Base-by-base conservation (phyloP, 2,113 vertebrate genomes). In the Hypocryptadius cinnamomeus region DNA sequence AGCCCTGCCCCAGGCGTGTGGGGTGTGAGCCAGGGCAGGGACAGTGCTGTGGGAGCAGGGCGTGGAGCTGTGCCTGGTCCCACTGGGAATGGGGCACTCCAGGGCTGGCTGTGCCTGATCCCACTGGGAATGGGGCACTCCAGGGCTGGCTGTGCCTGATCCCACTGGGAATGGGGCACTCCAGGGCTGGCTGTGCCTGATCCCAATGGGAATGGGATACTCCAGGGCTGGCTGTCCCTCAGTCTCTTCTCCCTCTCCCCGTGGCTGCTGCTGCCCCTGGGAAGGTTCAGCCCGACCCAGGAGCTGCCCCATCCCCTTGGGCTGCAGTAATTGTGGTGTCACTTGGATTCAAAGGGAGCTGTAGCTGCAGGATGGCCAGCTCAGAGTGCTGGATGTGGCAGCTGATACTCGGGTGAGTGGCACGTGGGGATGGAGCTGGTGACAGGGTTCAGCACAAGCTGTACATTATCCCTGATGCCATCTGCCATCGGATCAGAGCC, bases 331-430 rank as follows among this genome's bases (percentile, higher is more conserved):
- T 7, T 8, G 33, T 14, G 69, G 50, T 33, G 69, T 40, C 48
- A 17, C 48, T 23, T 2, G 51, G 51, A 3, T 18, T 11, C 13
- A 10, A 10, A 10, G 1, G 2, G 50, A 33, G 70, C 51, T 44
- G 39, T 8, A 9, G 20, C 4, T 16, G 53, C 53, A 57, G 71
- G 19, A 2, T 22, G 70, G 53, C 23, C 51, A 2, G 13, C 6
- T 2, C 16, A 2, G 7, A 33, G 51, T 1, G 16, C 18, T 25
- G 3, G 5, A 4, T 1, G 0, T 6, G 39, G 68, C 50, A 54
- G 51, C 16, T 20, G 70, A 7, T 1, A 2, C 31, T 0, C 39
- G 33, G 69, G 9, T 9, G 70, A 21, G 70, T 5, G 31, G 70
- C 70, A 15, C 51, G 1, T 1, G 9, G 51, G 70, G 39, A 13